phyloP scores from a whole-genome alignment of 1,140 invertebrate species.

The Halesus radiatus region DNA sequence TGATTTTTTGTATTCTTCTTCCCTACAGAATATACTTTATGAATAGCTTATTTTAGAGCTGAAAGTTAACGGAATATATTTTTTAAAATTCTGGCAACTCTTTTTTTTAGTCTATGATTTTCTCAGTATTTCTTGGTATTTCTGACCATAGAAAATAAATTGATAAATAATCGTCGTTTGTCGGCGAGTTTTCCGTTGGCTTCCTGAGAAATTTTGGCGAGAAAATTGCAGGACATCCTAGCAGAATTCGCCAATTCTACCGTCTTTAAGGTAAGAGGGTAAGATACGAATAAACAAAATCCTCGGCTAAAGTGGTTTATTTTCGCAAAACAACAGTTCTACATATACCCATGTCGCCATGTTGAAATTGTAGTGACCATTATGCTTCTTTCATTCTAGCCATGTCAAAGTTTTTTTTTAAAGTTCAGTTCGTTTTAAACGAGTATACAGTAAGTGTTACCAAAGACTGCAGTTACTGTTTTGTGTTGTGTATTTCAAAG shows the following conservation, averaged over 20 bases:
- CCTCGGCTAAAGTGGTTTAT: slow-evolving; percentile 33
- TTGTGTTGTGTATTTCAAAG: slow-evolving; percentile 50
- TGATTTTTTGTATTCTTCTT: no score
- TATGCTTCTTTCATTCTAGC: slow-evolving; percentile 49
- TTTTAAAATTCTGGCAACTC: no score
- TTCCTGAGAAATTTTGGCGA: slow-evolving; percentile 46
- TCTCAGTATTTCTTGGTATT: no score
- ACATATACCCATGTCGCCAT: slow-evolving; percentile 37
- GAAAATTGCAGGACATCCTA: slow-evolving; percentile 32
- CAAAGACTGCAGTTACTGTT: slow-evolving; percentile 51
- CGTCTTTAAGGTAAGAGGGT: slow-evolving; percentile 50
- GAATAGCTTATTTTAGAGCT: no score
- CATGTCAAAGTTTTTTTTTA: slow-evolving; percentile 45
- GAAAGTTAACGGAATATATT: no score
- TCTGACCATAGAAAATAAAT: background rate
- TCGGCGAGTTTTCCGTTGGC: slow-evolving; percentile 42
- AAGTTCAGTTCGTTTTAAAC: slow-evolving; percentile 44
- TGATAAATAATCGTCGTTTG: background rate
- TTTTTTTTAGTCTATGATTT: background rate
- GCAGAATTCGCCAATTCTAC: slow-evolving; percentile 49
- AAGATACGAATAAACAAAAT: slow-evolving; percentile 47
- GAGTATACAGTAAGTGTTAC: slow-evolving; percentile 50
- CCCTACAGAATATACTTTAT: no score
- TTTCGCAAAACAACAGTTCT: slow-evolving; percentile 35
- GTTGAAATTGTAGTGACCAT: slow-evolving; percentile 50